Base-by-base conservation (phyloP, 2,888 invertebrate genomes). In the Agrotis segetum region DNA sequence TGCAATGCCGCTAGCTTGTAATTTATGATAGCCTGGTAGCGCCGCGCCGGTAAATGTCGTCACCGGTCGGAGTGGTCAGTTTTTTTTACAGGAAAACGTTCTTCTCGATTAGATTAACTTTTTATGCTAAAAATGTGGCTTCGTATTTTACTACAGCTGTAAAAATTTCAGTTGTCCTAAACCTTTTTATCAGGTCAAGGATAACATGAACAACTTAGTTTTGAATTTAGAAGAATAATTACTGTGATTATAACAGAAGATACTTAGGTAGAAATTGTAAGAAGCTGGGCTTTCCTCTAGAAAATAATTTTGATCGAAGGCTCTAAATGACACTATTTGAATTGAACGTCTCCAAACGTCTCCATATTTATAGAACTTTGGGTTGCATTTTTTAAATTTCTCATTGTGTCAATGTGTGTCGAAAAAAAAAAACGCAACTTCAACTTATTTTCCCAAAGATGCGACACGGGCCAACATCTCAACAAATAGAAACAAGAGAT, bases 1-100 rank as follows among this genome's bases (percentile, higher is more conserved):
- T 85, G 86, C 81, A 86, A 80, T 85, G 84, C 83, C 74, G 74
- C 82, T 79, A 77, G 81, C 89, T 88, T 87, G 90, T 93, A 91
- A 94, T 93, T 94, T 93, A 94, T 94, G 92, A 85, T 86, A 84
- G 88, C 92, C 91, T 93, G 90, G 92, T 92, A 89, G 84, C 85
- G 77, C 88, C 85, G 88, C 88, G 90, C 79, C 87, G 87, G 88
- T 87, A 86, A 87, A 89, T 91, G 91, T 90, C 90, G 89, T 89
- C 89, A 87, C 81, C 82, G 77, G 81, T 72, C 58, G 76, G 64
- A 74, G 81, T 81, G 85, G 81, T 80, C 80, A 83, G 76, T 74
- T 76, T 83, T 85, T 86, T 69, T 55, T 24, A 74, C 62, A 46
- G 63, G 73, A 72, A 82, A 84, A 79, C 59, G 67, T 67, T 81